phyloP scores from a whole-genome alignment of 2,113 vertebrate genomes.

The Ploceus nigricollis region DNA sequence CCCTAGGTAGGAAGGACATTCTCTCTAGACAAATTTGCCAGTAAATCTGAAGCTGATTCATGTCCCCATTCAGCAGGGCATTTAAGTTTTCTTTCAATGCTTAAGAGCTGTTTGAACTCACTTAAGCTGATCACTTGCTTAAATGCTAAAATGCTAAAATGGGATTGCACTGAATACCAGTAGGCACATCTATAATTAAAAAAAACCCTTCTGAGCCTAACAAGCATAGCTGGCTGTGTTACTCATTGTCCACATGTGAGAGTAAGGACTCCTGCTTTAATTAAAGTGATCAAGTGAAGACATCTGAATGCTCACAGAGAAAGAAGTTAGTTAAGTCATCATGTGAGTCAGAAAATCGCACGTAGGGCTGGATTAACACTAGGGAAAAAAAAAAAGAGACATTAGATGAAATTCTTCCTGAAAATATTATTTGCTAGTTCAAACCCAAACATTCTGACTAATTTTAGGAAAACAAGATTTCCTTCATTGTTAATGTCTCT shows the following conservation, averaged over 20 bases:
- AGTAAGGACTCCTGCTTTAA: constrained; percentile 15
- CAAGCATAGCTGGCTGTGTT: not conserved
- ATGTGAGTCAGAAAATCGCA: not conserved
- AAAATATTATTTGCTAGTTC: not conserved
- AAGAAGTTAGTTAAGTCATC: constrained; percentile 33
- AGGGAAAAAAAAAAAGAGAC: not conserved
- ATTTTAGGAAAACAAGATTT: not conserved
- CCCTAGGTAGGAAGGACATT: not conserved
- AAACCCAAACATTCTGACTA: not conserved
- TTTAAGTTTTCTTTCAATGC: not conserved
- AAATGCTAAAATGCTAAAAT: not conserved
- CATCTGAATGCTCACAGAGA: not conserved
- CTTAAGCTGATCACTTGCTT: not conserved
- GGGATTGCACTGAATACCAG: not conserved
- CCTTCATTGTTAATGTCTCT: not conserved
- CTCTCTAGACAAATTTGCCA: not conserved
- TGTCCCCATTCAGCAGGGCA: not conserved
- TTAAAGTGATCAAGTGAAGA: constrained; percentile 5
- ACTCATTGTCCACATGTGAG: not conserved
- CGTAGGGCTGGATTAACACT: not conserved
- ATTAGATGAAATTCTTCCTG: not conserved
- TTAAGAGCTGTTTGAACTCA: constrained; percentile 2
- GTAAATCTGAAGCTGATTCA: not conserved
- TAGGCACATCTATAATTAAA: not conserved
- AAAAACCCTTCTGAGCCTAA: not conserved